A percentile compares a stretch with the other conserved stretches of the same genome.
These are phyloP conservation scores for Ormyrus labotus DNA, from an alignment of 2,888 invertebrate species.

Conservation along the genomic window DNA sequence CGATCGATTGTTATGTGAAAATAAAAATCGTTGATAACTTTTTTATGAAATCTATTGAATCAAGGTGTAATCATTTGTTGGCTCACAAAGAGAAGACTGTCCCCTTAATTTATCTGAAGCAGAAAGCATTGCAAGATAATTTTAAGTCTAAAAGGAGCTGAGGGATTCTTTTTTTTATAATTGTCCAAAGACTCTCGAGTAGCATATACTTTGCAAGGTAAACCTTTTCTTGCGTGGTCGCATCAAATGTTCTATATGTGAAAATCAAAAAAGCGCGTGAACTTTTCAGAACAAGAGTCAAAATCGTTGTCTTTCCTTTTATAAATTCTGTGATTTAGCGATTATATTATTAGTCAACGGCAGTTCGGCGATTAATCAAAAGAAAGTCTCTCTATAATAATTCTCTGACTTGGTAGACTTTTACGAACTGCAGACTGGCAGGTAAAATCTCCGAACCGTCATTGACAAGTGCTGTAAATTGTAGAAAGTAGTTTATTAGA, in stretches of 20 bases:
- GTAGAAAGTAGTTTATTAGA: slow-evolving; percentile 49
- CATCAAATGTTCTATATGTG: background rate
- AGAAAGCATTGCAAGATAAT: slow-evolving; percentile 26
- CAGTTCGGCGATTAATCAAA: slow-evolving; percentile 16
- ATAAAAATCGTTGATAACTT: slow-evolving; percentile 39
- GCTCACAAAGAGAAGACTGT: slow-evolving; percentile 37
- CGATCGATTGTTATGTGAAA: slow-evolving; percentile 34
- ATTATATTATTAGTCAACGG: slow-evolving; percentile 42
- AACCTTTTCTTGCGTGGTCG: background rate
- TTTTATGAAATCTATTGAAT: slow-evolving; percentile 34
- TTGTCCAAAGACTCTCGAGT: background rate
- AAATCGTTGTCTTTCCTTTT: slow-evolving; percentile 46
- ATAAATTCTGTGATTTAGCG: slow-evolving; percentile 53
- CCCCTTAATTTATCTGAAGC: slow-evolving; percentile 43
- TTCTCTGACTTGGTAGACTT: background rate
- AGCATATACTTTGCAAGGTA: slow-evolving; percentile 26
- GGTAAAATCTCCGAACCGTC: slow-evolving; percentile 23
- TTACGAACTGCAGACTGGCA: background rate
- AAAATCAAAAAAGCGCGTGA: slow-evolving; percentile 30
- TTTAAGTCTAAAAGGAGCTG: slow-evolving; percentile 29
- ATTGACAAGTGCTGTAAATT: slow-evolving; percentile 42
- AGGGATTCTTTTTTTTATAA: slow-evolving; percentile 23
- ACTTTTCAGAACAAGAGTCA: slow-evolving; percentile 18
- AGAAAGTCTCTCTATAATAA: background rate
- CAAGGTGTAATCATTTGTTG: slow-evolving; percentile 29